These are phyloP conservation scores for Ptyas mucosa DNA, from an alignment of 2,113 vertebrate species.

Conservation along the genomic window DNA sequence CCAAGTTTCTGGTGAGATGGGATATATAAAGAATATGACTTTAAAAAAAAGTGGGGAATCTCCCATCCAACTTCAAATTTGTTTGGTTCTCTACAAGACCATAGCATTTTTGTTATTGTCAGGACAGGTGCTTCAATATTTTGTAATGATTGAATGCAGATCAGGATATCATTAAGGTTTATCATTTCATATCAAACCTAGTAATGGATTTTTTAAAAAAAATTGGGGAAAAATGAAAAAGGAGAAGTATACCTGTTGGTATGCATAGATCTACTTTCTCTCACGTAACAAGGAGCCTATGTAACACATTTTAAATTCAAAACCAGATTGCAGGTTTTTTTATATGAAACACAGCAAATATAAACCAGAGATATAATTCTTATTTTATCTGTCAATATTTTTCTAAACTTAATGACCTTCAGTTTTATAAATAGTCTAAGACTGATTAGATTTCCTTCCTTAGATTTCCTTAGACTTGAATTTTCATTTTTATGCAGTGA, in stretches of 20 bases:
- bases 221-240: slow-evolving; percentile 28
- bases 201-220: slow-evolving; percentile 31
- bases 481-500: background rate
- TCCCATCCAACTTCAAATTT: slow-evolving; percentile 29
- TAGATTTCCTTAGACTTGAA: background rate
- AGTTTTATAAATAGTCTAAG: background rate
- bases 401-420: background rate
- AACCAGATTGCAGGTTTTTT: background rate
- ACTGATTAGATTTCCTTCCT: background rate
- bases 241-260: background rate
- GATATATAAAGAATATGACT: slow-evolving; percentile 21
- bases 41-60: background rate
- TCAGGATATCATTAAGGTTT: slow-evolving; percentile 26
- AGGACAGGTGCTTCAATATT: slow-evolving; percentile 46
- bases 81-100: slow-evolving; percentile 36
- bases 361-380: background rate
- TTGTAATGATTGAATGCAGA: slow-evolving; percentile 37
- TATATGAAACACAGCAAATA: background rate
- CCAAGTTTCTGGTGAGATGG: slow-evolving; percentile 92
- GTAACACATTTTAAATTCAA: background rate
- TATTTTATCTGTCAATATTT: background rate
- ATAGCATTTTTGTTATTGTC: slow-evolving; percentile 37
- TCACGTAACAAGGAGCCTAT: no score
- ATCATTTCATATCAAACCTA: slow-evolving; percentile 26
- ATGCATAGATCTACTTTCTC: background rate